These are phyloP conservation scores for Asbolus verrucosus DNA, from an alignment of 1,140 invertebrate species.

Conservation along the genomic window DNA sequence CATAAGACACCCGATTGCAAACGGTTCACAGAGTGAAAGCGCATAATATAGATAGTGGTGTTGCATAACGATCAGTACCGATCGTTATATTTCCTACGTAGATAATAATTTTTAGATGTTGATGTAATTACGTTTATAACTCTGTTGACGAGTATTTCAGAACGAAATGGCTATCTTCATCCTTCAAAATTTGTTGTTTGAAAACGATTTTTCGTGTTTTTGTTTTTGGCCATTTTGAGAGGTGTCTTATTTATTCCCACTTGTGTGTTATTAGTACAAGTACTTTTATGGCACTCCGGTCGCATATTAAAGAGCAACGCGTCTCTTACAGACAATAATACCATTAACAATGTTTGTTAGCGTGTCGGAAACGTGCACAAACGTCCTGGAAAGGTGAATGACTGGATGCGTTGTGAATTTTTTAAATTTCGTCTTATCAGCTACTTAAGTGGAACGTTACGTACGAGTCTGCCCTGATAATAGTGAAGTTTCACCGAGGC, in stretches of 20 bases:
- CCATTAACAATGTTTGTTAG: neutral
- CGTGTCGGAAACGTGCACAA: neutral
- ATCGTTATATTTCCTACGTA: too few relatives aligned
- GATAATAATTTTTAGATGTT: too few relatives aligned
- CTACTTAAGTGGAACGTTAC: conserved; percentile 22
- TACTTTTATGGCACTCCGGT: neutral
- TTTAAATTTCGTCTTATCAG: conserved; percentile 14
- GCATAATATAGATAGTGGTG: too few relatives aligned
- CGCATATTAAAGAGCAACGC: neutral
- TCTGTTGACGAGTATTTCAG: too few relatives aligned
- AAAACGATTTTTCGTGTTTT: too few relatives aligned
- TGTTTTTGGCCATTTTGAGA: too few relatives aligned
- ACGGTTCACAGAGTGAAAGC: neutral
- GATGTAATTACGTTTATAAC: too few relatives aligned
- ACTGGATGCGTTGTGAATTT: conserved; percentile 19
- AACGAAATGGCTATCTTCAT: too few relatives aligned
- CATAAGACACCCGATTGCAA: neutral
- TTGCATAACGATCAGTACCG: neutral
- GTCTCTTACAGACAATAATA: neutral
- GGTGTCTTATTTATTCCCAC: too few relatives aligned
- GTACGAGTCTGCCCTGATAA: conserved; percentile 17
- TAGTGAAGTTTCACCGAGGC: neutral
- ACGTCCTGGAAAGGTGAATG: conserved; percentile 13
- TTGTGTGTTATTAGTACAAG: neutral
- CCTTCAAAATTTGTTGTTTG: too few relatives aligned